Conservation (phyloP, 2,797 vertebrate genomes). For the Brotula barbata region DNA sequence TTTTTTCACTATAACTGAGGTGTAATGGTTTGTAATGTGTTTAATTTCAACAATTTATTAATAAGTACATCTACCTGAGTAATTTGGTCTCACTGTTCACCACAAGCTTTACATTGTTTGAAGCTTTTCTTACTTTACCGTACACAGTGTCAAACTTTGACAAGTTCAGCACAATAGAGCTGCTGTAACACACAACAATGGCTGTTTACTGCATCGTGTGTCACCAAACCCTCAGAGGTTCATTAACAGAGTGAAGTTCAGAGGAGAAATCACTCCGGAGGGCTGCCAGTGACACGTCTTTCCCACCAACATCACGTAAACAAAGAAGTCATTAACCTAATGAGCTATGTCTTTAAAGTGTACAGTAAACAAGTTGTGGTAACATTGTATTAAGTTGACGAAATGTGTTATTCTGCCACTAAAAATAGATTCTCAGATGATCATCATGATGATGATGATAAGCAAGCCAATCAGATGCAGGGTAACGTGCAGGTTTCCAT, state of each 20-base stretch:
- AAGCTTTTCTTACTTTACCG: too few species aligned
- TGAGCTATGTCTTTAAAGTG: conserved; percentile 46
- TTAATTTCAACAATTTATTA: too few species aligned
- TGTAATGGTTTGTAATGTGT: too few species aligned
- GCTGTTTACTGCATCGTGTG: conserved; percentile 46
- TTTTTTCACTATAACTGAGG: too few species aligned
- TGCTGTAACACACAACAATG: conserved; percentile 23
- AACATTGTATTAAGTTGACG: conserved; percentile 28
- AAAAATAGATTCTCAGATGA: too few species aligned
- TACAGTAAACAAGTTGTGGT: conserved; percentile 36
- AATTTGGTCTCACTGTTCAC: too few species aligned
- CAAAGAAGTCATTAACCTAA: conserved; percentile 68
- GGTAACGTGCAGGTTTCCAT: too few species aligned
- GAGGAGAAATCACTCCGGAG: conserved; percentile 40
- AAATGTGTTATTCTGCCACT: not conserved
- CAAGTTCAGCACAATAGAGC: conserved; percentile 7
- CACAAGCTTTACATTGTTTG: too few species aligned
- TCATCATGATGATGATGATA: not conserved
- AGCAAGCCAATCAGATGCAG: not conserved
- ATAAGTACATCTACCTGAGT: too few species aligned
- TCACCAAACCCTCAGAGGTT: conserved; percentile 56
- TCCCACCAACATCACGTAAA: conserved; percentile 47
- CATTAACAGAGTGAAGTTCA: conserved; percentile 36
- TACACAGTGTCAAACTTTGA: conserved; percentile 1
- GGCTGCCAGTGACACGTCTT: conserved; percentile 17